A percentile compares a stretch with the other conserved stretches of the same genome.
phyloP scores from a whole-genome alignment of 2,797 vertebrate genomes.

The Halcyon badia region DNA sequence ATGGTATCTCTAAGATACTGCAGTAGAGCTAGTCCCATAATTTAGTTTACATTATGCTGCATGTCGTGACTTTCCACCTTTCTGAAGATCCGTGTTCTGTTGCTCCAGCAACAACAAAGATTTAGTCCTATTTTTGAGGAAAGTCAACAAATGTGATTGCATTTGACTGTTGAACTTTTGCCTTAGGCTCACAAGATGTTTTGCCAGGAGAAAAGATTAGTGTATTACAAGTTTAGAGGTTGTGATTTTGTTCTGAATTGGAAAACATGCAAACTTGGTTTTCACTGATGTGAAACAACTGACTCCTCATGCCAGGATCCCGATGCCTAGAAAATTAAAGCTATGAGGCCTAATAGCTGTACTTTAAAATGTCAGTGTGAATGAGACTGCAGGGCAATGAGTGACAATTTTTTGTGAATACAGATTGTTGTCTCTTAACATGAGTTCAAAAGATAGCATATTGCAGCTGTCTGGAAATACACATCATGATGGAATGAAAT shows the following conservation, averaged over 20 bases:
- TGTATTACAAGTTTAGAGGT: neutral
- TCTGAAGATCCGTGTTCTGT: neutral
- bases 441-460: neutral
- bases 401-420: neutral
- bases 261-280: neutral
- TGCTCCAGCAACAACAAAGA: neutral
- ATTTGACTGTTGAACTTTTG: slow-evolving; percentile 6
- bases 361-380: neutral
- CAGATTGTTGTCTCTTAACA: neutral
- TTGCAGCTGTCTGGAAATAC: neutral
- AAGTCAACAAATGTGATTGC: neutral
- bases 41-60: neutral
- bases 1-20: neutral
- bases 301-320: neutral
- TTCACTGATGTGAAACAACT: neutral
- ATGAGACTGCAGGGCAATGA: neutral
- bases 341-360: neutral
- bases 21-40: neutral
- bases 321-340: neutral
- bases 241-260: slow-evolving; percentile 45
- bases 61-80: neutral
- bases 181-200: neutral
- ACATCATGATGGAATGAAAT: neutral
- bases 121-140: neutral
- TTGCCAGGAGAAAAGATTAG: neutral